These are phyloP conservation scores for Axis porcinus DNA, from an alignment of 2,113 vertebrate species.

Conservation along the genomic window DNA sequence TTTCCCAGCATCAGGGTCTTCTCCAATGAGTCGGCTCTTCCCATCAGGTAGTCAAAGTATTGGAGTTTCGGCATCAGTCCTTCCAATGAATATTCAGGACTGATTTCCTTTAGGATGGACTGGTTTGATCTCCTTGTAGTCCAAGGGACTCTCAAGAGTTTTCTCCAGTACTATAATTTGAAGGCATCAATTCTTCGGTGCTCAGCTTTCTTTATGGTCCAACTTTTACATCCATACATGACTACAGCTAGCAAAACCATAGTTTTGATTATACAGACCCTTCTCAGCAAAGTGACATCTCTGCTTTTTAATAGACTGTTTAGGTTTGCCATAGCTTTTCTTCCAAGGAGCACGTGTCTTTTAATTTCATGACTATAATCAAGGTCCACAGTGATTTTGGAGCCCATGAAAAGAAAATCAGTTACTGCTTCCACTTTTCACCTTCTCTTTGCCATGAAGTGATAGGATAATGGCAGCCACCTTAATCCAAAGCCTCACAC, in stretches of 20 bases:
- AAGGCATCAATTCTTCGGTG: not conserved
- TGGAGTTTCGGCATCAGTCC: not conserved
- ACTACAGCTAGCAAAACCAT: not conserved
- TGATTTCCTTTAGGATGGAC: not conserved
- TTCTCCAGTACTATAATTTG: not conserved
- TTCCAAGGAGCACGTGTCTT: not conserved
- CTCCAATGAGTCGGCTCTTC: not conserved
- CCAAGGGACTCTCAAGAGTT: not conserved
- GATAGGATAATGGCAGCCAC: not conserved
- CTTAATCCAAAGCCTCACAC: not conserved
- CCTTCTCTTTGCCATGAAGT: not conserved
- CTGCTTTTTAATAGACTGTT: not conserved
- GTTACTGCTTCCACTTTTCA: not conserved
- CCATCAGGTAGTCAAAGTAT: not conserved
- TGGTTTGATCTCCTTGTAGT: not conserved
- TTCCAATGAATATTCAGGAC: not conserved
- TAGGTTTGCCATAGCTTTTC: not conserved
- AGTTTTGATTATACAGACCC: not conserved
- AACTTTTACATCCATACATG: not conserved
- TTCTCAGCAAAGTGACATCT: not conserved
- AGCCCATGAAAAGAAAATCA: not conserved
- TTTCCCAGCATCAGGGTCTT: not conserved
- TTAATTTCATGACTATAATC: not conserved
- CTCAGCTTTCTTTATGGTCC: not conserved
- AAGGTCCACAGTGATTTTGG: not conserved